A percentile compares a stretch with the other conserved stretches of the same genome.
Conservation (phyloP, 2,113 vertebrate genomes). For the Mixornis gularis region DNA sequence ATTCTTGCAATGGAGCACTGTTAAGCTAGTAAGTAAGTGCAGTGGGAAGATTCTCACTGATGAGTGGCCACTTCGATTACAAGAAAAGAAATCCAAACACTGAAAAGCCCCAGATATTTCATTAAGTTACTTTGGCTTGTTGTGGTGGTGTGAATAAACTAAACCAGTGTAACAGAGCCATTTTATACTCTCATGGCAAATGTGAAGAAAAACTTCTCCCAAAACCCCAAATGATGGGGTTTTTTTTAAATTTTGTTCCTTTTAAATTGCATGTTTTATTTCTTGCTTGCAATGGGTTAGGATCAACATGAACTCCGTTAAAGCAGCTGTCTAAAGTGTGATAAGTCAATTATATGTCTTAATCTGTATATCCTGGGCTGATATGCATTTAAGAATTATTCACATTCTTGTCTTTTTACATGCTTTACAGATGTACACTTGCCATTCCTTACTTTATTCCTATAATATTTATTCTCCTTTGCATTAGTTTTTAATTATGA, state of each 20-base stretch:
- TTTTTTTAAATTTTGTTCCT: background rate
- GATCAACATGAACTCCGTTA: background rate
- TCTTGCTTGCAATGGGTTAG: background rate
- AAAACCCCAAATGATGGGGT: rapidly evolving
- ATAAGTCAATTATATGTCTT: background rate
- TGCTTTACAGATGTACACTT: background rate
- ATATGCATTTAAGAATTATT: background rate
- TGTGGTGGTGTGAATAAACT: background rate
- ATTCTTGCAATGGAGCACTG: background rate
- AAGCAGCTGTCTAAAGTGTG: background rate
- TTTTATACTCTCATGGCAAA: background rate
- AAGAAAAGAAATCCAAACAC: background rate
- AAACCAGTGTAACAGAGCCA: background rate
- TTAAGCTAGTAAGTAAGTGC: background rate
- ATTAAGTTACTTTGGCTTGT: background rate
- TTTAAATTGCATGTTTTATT: background rate
- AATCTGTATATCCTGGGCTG: background rate
- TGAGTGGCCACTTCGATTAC: background rate
- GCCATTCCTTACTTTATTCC: background rate
- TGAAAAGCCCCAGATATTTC: background rate
- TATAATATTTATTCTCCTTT: background rate
- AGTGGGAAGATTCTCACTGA: background rate
- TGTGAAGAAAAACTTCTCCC: background rate
- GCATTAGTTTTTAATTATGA: background rate
- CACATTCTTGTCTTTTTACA: background rate